These are phyloP conservation scores for Anhinga rufa DNA, from an alignment of 2,113 vertebrate species.

Conservation along the genomic window DNA sequence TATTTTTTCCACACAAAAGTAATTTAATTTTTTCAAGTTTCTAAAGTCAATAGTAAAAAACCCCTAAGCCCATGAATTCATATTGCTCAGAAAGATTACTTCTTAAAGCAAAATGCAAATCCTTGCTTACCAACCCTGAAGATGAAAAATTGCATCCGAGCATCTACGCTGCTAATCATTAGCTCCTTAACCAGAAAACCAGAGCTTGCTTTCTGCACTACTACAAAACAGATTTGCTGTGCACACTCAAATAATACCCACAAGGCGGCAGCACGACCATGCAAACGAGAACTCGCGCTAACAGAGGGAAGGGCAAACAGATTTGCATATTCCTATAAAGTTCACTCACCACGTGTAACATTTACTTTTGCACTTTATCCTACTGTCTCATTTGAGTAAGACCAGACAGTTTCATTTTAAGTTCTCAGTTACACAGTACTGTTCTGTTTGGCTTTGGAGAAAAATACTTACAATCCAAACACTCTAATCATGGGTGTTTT, in stretches of 20 bases:
- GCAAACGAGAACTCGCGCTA: accelerated
- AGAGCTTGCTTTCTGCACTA: not conserved
- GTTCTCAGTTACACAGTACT: not conserved
- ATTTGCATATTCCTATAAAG: not conserved
- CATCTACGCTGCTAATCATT: accelerated
- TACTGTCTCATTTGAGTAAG: not conserved
- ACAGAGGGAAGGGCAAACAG: accelerated
- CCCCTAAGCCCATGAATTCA: not conserved
- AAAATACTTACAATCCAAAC: not conserved
- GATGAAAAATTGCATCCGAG: not conserved
- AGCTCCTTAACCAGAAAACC: not conserved
- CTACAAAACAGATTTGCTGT: not conserved
- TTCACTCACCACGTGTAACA: not conserved
- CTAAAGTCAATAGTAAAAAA: not conserved
- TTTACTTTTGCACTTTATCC: not conserved
- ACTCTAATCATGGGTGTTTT: not conserved
- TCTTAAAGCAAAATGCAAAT: not conserved
- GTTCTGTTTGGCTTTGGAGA: not conserved
- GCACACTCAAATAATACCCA: not conserved
- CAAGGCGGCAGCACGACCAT: not conserved
- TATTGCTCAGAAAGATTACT: not conserved
- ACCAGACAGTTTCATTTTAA: not conserved
- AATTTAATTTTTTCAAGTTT: not conserved
- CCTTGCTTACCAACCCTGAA: not conserved
- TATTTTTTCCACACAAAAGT: not conserved